Evolutionary conservation across 2,888 invertebrate genomes (phyloP).

Genomic region (Nebria brevicollis): DNA sequence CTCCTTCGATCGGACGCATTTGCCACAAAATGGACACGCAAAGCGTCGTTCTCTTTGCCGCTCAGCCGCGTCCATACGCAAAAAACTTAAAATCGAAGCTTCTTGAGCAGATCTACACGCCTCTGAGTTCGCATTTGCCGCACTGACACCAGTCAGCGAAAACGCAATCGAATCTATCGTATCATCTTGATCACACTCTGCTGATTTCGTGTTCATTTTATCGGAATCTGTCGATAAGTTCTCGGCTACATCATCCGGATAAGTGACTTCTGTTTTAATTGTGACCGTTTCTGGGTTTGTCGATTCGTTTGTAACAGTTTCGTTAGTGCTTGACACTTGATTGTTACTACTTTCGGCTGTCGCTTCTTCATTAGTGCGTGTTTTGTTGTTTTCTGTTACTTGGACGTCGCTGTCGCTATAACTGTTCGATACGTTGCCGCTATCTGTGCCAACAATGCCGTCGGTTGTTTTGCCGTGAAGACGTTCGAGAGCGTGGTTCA

Average conservation of each 20-base stretch:
- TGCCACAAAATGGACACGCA: slow-evolving; percentile 89
- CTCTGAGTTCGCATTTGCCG: slow-evolving; percentile 67
- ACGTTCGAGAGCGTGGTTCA: slow-evolving; percentile 86
- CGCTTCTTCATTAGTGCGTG: slow-evolving; percentile 41
- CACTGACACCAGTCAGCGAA: slow-evolving; percentile 67
- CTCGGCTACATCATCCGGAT: slow-evolving; percentile 57
- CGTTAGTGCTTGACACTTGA: slow-evolving; percentile 76
- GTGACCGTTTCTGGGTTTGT: slow-evolving; percentile 55
- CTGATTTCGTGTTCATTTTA: slow-evolving; percentile 55
- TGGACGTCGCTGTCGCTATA: slow-evolving; percentile 36
- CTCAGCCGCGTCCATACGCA: slow-evolving; percentile 71
- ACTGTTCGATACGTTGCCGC: slow-evolving; percentile 46
- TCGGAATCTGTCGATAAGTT: slow-evolving; percentile 58
- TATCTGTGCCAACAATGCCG: slow-evolving; percentile 49
- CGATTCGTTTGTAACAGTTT: slow-evolving; percentile 63
- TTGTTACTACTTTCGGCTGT: slow-evolving; percentile 64
- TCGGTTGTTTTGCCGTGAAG: slow-evolving; percentile 74
- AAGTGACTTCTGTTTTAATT: slow-evolving; percentile 52
- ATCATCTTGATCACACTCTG: slow-evolving; percentile 74
- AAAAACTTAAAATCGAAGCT: slow-evolving; percentile 72
- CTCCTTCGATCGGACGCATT: slow-evolving; percentile 89
- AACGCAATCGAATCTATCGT: slow-evolving; percentile 76
- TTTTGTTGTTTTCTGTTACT: slow-evolving; percentile 25
- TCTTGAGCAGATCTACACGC: slow-evolving; percentile 67
- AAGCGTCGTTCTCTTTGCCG: slow-evolving; percentile 78